phyloP scores from a whole-genome alignment of 2,797 vertebrate species.

The Takifugu ocellatus region DNA sequence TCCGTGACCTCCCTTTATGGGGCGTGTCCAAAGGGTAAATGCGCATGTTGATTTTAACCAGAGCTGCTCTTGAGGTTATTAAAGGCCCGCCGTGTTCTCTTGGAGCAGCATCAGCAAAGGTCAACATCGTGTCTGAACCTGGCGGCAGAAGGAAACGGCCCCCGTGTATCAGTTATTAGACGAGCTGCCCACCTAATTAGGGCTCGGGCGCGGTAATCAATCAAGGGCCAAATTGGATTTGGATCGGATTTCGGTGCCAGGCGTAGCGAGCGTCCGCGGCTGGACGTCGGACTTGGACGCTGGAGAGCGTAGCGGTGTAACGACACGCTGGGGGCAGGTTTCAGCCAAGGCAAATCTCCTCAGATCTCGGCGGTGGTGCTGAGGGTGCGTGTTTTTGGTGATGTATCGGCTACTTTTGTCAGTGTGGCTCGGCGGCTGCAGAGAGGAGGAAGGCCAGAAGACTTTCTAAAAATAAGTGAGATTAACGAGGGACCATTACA shows the following conservation, averaged over 20 bases:
- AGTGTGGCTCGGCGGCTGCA: background rate
- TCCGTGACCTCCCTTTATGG: no score
- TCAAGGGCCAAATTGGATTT: conserved; percentile 70
- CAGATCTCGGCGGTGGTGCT: conserved; percentile 11
- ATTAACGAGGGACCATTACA: conserved; percentile 22
- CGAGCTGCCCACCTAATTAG: conserved; percentile 65
- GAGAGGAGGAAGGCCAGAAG: background rate
- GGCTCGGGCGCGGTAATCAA: conserved; percentile 60
- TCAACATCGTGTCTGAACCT: conserved; percentile 41
- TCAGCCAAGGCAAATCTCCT: conserved; percentile 8
- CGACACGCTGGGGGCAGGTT: conserved; percentile 31
- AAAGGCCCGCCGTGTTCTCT: no score
- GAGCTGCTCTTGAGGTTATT: no score
- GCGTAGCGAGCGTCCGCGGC: conserved; percentile 40
- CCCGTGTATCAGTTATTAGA: conserved; percentile 66
- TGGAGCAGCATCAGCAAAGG: conserved; percentile 25
- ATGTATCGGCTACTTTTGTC: conserved; percentile 3
- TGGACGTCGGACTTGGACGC: conserved; percentile 56
- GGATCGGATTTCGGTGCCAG: conserved; percentile 54
- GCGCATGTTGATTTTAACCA: no score
- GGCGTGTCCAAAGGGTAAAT: no score
- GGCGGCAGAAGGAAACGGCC: conserved; percentile 52
- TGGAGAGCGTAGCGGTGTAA: conserved; percentile 27
- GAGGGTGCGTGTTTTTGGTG: background rate
- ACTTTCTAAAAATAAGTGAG: conserved; percentile 6